Evolutionary conservation across 35 echinoderm and acorn worm genomes (phyloP), one percentile per base, ranked within the genome.

Genomic region (Heliocidaris tuberculata): DNA sequence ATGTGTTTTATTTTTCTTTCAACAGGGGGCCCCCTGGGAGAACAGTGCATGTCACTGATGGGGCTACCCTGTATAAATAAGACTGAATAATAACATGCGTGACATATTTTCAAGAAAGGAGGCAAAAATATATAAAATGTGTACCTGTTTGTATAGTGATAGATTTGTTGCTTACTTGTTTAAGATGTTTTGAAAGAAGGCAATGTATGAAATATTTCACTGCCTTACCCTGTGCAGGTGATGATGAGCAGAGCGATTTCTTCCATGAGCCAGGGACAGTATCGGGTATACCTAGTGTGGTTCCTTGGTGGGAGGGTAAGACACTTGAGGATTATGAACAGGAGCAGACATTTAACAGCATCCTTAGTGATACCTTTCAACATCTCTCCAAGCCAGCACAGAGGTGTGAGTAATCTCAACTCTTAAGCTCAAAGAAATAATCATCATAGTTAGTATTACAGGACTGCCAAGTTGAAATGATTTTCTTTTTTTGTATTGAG

Each of bases 191-290:
- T 12, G 52, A 2, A 56, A 15, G 52, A 11, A 56, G 52, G 52
- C 21, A 78, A 27, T 78, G 65, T 27, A n/a, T 78, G 65, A 78
- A 78, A 19, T n/a, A 78, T 27, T n/a, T 78, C 65, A 78, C 27
- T 78, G 19, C 17, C 65, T 78, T 78, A 60, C 59, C 6, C 2
- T 60, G 59, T 60, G 8, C 30, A 99, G 98, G 96, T 90, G 98
- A 99, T 95, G 98, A 99, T 94, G 98, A 99, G 48, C 98, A 99
- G 88, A 99, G 98, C 96, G 98, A 99, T 60, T 99, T 99, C 94
- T 99, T 96, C 94, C 96, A 97, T 94, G 98, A 99, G 90, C 96
- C 98, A 60, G 98, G 97, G 48, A 93, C 92, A 27, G 95, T 97
- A 27, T 95, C 94, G 56, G 97, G 97, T 50, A 92, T 97, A 27